Base-by-base conservation (phyloP, 30 jellyfish, hydroid and myxozoan species). In the Sanderia malayensis region DNA sequence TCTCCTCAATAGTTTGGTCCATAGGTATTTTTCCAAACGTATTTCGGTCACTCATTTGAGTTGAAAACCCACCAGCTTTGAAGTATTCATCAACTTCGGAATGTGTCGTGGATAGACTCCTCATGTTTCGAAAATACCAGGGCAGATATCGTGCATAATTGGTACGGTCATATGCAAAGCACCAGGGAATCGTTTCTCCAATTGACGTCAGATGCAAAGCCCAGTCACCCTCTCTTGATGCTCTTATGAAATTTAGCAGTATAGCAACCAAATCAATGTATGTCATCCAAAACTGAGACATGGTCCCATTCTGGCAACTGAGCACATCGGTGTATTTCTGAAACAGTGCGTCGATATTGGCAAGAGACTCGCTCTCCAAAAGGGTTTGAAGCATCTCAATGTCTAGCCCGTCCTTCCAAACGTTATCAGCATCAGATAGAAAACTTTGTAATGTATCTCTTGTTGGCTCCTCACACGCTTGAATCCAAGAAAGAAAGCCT, bases 151-250 rank as follows among this genome's bases (percentile, higher is more conserved):
- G 52, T 37, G 52, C 52, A 37, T 37, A 37, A 37, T 37, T 37
- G 52, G 52, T 58, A 9, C 80, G 52, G 80, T 57, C 55, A 29
- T 74, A 74, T 19, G 86, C 76, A 74, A 74, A 74, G 69, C 67
- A 60, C 69, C 86, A 61, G 2, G 78, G 86, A 20, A 74, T 24
- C 44, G 33, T 47, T 18, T 47, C 76, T 23, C 31, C 53, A 26
- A 57, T 28, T 17, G 29, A 31, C 0, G 67, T 31, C 47, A 74
- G 58, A 74, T 74, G 86, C 26, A 74, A 41, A 9, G 17, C 53
- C 77, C 86, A 37, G 21, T 74, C 45, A 20, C 80, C 80, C 49
- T 32, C 68, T 74, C 86, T 58, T 57, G 86, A 18, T 19, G 86
- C 80, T 18, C 86, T 4, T 28, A 74, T 32, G 18, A 59, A 29